Evolutionary conservation across 1,140 invertebrate genomes (phyloP).

Genomic region (Acromyrmex echinatior): DNA sequence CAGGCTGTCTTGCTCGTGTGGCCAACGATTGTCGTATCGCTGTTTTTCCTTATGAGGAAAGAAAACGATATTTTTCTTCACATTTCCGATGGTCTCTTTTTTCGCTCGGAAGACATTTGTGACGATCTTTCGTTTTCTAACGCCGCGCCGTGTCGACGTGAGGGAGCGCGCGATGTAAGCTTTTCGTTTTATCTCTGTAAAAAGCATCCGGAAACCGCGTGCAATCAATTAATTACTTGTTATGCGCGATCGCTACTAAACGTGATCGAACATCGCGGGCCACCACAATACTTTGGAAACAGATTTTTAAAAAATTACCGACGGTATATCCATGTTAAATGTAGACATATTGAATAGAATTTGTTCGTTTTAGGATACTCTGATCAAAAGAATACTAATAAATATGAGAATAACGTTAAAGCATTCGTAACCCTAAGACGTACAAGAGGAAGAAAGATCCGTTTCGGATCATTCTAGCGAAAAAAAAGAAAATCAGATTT

Average conservation of each 20-base stretch:
- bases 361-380: conserved; percentile 84
- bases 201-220: conserved; percentile 13
- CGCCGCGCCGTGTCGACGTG: not conserved
- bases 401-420: conserved; percentile 77
- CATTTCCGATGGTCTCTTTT: conserved; percentile 59
- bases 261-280: conserved; percentile 72
- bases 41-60: conserved; percentile 52
- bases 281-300: conserved; percentile 57
- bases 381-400: conserved; percentile 74
- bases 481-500: conserved; percentile 79
- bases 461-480: conserved; percentile 64
- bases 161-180: not conserved
- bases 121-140: conserved; percentile 29
- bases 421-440: conserved; percentile 75
- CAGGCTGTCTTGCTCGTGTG: conserved; percentile 74
- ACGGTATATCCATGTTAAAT: conserved; percentile 84
- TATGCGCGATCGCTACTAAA: conserved; percentile 59
- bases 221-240: conserved; percentile 53
- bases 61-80: conserved; percentile 69
- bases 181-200: conserved; percentile 30
- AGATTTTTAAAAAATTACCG: conserved; percentile 67
- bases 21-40: conserved; percentile 77
- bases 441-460: conserved; percentile 65
- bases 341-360: conserved; percentile 83
- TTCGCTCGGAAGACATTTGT: conserved; percentile 51